Evolutionary conservation across 1,140 invertebrate genomes (phyloP).

Genomic region (Atopsyche davidsoni): DNA sequence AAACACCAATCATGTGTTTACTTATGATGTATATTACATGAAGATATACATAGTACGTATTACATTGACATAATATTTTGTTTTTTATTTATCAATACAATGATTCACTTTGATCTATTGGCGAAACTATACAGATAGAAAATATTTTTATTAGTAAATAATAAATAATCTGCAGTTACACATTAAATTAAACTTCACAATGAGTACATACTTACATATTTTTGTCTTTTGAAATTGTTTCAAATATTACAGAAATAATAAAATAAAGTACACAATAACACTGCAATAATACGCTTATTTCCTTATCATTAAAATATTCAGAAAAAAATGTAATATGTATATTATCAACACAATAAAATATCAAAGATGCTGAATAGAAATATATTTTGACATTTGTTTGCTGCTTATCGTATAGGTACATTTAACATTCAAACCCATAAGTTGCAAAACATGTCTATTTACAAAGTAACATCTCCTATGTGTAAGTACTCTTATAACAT

Average conservation of each 20-base stretch:
- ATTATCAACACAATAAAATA: constrained; percentile 29
- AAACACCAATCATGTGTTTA: too few relatives aligned
- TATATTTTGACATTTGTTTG: constrained; percentile 27
- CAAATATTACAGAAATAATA: too few relatives aligned
- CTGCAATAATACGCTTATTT: constrained; percentile 11
- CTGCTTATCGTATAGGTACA: constrained; percentile 29
- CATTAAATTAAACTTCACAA: too few relatives aligned
- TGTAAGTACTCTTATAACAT: constrained; percentile 23
- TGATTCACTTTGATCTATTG: constrained; percentile 23
- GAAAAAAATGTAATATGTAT: constrained; percentile 20
- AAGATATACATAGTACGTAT: constrained; percentile 31
- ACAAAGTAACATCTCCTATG: constrained; percentile 23
- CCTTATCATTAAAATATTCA: constrained; percentile 16
- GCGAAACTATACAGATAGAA: constrained; percentile 15
- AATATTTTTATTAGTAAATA: too few relatives aligned
- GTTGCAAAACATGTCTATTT: constrained; percentile 28
- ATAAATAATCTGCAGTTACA: too few relatives aligned
- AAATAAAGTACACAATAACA: constrained; percentile 10
- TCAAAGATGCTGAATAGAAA: constrained; percentile 27
- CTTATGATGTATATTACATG: constrained; percentile 31
- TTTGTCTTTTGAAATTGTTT: constrained; percentile 11
- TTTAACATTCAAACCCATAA: constrained; percentile 27
- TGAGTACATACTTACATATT: too few relatives aligned
- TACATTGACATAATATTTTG: constrained; percentile 30
- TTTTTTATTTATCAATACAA: constrained; percentile 27